Conservation (phyloP, 2,888 invertebrate species). For the Thymelicus lineola region DNA sequence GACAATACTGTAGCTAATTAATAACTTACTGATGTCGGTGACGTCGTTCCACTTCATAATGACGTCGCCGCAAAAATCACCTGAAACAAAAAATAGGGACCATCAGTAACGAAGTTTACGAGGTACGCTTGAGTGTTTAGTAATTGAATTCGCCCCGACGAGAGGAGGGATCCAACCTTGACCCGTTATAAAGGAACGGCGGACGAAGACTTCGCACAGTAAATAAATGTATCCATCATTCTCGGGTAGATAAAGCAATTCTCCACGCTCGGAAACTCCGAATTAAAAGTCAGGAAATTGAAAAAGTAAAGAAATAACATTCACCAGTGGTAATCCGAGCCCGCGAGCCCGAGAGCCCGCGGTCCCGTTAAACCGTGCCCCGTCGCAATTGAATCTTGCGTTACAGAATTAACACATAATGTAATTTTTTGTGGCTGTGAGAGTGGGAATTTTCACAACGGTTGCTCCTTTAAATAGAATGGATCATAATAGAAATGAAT, state of each 20-base stretch:
- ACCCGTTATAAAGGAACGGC: conserved; percentile 8
- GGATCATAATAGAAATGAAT: conserved; percentile 61
- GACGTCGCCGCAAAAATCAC: conserved; percentile 80
- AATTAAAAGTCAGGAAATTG: conserved; percentile 33
- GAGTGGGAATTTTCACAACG: conserved; percentile 69
- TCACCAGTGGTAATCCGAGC: conserved; percentile 27
- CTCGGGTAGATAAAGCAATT: conserved; percentile 29
- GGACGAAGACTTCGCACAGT: conserved; percentile 21
- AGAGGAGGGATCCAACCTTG: conserved; percentile 10
- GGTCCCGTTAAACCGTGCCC: conserved; percentile 15
- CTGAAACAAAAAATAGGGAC: conserved; percentile 57
- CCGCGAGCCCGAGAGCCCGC: conserved; percentile 41
- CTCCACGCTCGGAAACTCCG: conserved; percentile 31
- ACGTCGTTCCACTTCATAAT: conserved; percentile 84
- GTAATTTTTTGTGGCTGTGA: conserved; percentile 63
- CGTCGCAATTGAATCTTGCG: conserved; percentile 56
- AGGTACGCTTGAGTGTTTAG: conserved; percentile 6
- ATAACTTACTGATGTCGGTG: conserved; percentile 78
- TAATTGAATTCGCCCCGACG: conserved; percentile 16
- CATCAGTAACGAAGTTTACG: conserved; percentile 20
- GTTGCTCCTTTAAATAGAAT: conserved; percentile 64
- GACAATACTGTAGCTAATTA: not conserved
- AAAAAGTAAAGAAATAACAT: conserved; percentile 31
- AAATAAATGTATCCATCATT: conserved; percentile 26
- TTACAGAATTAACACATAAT: conserved; percentile 66